phyloP scores from a whole-genome alignment of 2,888 invertebrate genomes.

The Muscina levida region DNA sequence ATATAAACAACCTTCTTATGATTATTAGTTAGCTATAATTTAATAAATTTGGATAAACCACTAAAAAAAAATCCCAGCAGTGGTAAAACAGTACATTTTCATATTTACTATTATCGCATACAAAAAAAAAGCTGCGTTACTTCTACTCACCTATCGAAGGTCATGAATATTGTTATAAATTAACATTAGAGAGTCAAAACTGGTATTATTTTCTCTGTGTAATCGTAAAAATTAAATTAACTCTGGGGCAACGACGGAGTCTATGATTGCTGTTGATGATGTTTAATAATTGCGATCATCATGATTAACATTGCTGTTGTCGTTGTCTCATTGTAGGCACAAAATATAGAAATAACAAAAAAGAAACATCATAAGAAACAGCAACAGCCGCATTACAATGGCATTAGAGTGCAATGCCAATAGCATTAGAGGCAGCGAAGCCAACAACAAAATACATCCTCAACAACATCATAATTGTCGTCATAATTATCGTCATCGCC shows the following conservation, averaged over 20 bases:
- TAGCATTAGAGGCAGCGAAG: slow-evolving; percentile 50
- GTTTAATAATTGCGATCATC: slow-evolving; percentile 27
- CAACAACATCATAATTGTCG: neutral
- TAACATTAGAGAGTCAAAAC: too few species aligned
- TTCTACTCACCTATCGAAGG: too few species aligned
- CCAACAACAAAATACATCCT: neutral
- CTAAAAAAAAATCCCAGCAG: too few species aligned
- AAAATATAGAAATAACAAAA: neutral
- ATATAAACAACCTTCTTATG: too few species aligned
- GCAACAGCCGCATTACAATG: slow-evolving; percentile 13
- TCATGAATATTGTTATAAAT: too few species aligned
- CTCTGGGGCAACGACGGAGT: neutral
- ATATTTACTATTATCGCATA: too few species aligned
- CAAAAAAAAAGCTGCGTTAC: too few species aligned
- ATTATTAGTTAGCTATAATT: too few species aligned
- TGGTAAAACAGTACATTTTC: too few species aligned
- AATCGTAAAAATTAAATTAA: neutral
- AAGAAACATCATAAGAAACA: neutral
- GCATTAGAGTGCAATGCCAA: slow-evolving; percentile 59
- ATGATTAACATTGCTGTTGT: slow-evolving; percentile 5
- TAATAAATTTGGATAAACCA: too few species aligned
- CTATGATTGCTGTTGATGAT: neutral
- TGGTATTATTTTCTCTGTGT: too few species aligned
- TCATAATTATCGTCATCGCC: slow-evolving; percentile 5
- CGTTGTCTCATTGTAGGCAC: neutral